A percentile compares a stretch with the other conserved stretches of the same genome.
These are phyloP conservation scores for Antrozous pallidus DNA, from an alignment of 2,797 vertebrate species.

Conservation along the genomic window DNA sequence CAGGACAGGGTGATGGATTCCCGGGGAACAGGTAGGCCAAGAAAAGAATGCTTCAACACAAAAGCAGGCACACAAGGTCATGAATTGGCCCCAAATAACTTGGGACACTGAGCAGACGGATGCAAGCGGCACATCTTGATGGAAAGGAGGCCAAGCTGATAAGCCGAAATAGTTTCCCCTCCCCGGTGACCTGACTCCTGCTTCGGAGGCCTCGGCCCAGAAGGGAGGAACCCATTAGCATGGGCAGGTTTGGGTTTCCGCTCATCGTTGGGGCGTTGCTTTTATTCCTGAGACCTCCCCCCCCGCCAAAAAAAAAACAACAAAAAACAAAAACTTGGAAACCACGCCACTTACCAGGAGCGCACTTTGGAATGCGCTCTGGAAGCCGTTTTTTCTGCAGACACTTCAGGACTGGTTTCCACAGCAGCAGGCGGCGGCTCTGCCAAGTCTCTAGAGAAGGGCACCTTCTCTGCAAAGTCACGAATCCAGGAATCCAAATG, in stretches of 20 bases:
- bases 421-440: slow-evolving; percentile 13
- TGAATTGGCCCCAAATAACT: slow-evolving; percentile 47
- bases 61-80: slow-evolving; percentile 62
- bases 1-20: background rate
- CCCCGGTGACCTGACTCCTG: background rate
- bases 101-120: background rate
- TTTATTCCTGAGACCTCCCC: background rate
- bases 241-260: background rate
- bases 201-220: background rate
- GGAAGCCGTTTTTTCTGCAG: slow-evolving; percentile 50
- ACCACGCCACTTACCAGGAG: background rate
- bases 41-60: slow-evolving; percentile 58
- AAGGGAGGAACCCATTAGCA: background rate
- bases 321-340: background rate
- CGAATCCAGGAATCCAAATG: background rate
- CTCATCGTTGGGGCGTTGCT: fast-evolving
- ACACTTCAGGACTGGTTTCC: slow-evolving; percentile 46
- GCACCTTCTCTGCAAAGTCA: slow-evolving; percentile 57
- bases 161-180: background rate
- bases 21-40: background rate
- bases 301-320: no score
- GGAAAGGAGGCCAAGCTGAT: slow-evolving; percentile 44
- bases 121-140: background rate
- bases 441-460: slow-evolving; percentile 36
- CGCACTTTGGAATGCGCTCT: background rate